Evolutionary conservation across 1,140 invertebrate genomes (phyloP), one percentile per base, ranked within the genome.

Genomic region (Solenopsis fugax): DNA sequence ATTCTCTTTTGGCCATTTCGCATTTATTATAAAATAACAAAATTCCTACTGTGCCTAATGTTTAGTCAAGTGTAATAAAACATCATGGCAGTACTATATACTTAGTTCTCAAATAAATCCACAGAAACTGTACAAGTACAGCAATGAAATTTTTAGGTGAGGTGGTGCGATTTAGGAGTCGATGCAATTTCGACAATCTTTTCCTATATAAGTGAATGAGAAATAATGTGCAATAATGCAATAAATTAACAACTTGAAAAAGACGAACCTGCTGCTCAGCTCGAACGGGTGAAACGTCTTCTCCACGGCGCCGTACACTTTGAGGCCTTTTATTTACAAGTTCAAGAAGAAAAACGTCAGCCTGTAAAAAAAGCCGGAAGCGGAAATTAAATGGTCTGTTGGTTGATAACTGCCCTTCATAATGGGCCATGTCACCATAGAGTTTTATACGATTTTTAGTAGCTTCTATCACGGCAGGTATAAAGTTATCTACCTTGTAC

Each of bases 241-340:
- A 76, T n/a, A n/a, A 41, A 9, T 7, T 41, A 21, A 77, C 45
- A 58, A 48, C n/a, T 41, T 29, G n/a, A 13, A 72, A 13, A 37
- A 41, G n/a, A 45, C 10, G 50, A 37, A 89, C 93, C 93, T 93
- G 91, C 94, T 95, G 94, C 94, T 94, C 93, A 95, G 93, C 92
- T 95, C 95, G 95, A 95, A 95, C 87, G 95, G 94, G 94, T 95
- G 93, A 92, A 95, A 95, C 93, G 94, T 93, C 91, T 95, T 95
- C 93, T 95, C 95, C 94, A 95, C 94, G 92, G 95, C 93, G 93
- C 94, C 94, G 95, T 95, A 95, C 95, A 95, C 95, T 95, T 95
- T 95, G 95, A 95, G 88, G 95, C 95, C 95, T 95, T 95, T 95
- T 95, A 86, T 94, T 93, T 92, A 94, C 93, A 92, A 88, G 87